Base-by-base conservation (phyloP, 1,140 invertebrate genomes). In the Cydia splendana region DNA sequence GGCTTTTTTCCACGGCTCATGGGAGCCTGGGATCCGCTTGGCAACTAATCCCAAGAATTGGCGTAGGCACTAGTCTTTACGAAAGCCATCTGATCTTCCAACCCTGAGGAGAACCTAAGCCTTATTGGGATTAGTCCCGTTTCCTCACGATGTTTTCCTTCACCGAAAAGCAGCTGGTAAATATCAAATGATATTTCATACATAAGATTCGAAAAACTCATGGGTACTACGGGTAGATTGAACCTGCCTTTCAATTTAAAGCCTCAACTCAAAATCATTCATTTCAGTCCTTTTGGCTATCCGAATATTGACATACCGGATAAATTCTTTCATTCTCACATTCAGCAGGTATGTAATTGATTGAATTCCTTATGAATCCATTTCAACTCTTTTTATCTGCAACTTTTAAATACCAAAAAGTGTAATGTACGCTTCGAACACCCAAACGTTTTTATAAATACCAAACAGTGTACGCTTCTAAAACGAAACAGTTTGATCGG, bases 281-380 rank as follows among this genome's bases (percentile, higher is more conserved):
- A 10, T 24, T 62, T 62, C 9, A 24, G 57, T 62, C 9, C 20
- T 18, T 62, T 24, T 62, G 20, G 3, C 57, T 62, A n/a, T 24
- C 9, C 57, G 57, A 24, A 62, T 24, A 62, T 62, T 62, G 57
- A 12, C 57, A 62, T 62, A 62, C 20, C 57, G 57, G n/a, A 62
- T 62, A 24, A 62, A 24, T 62, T 24, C 9, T 24, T 62, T 24
- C 57, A 62, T 62, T 62, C n/a, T 12, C 18, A 62, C 57, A 42
- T 9, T 42, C 38, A 24, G 18, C 12, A 15, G 57, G 57, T 62
- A 57, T 15, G 1, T 51, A 24, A 20, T 62, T 62, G 9, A 62
- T 62, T 62, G 57, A 24, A 62, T 62, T 62, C 57, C 57, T 62
- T 62, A 6, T 34, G 5, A 34, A 34, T 62, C 3, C 57, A 20